A percentile compares a stretch with the other conserved stretches of the same genome.
phyloP scores from a whole-genome alignment of 2,888 invertebrate genomes.

The Cybosia mesomella region DNA sequence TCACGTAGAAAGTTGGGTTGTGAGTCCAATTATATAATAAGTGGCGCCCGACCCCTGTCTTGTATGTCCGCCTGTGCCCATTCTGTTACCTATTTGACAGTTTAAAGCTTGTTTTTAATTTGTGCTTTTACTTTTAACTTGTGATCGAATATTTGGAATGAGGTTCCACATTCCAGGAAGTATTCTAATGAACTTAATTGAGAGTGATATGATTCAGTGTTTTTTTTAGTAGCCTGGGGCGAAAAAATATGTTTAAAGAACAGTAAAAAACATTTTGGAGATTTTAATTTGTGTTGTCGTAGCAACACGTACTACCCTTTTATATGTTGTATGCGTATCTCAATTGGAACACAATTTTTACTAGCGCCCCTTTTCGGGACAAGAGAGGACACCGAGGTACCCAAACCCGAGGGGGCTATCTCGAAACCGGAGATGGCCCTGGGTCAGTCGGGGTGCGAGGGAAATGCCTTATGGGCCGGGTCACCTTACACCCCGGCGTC shows the following conservation, averaged over 20 bases:
- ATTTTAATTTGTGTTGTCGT: neutral
- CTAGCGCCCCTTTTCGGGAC: too few species aligned
- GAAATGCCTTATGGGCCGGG: too few species aligned
- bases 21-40: constrained; percentile 62
- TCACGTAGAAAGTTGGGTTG: constrained; percentile 49
- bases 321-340: too few species aligned
- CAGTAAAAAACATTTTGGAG: neutral
- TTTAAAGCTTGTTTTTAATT: constrained; percentile 22
- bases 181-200: neutral
- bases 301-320: neutral
- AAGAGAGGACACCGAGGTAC: too few species aligned
- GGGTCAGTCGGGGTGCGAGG: too few species aligned
- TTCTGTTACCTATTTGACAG: constrained; percentile 51
- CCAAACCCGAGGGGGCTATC: too few species aligned
- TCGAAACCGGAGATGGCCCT: too few species aligned
- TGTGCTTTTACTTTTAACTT: constrained; percentile 9
- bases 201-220: neutral
- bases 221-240: constrained; percentile 3
- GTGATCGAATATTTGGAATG: constrained; percentile 16
- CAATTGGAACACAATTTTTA: neutral
- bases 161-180: constrained; percentile 10
- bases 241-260: neutral
- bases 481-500: too few species aligned
- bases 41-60: constrained; percentile 54
- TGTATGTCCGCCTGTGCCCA: constrained; percentile 49